Evolutionary conservation across 2,888 invertebrate species (phyloP), one percentile per base, ranked within the genome.

Genomic region (Aphodius sticticus): DNA sequence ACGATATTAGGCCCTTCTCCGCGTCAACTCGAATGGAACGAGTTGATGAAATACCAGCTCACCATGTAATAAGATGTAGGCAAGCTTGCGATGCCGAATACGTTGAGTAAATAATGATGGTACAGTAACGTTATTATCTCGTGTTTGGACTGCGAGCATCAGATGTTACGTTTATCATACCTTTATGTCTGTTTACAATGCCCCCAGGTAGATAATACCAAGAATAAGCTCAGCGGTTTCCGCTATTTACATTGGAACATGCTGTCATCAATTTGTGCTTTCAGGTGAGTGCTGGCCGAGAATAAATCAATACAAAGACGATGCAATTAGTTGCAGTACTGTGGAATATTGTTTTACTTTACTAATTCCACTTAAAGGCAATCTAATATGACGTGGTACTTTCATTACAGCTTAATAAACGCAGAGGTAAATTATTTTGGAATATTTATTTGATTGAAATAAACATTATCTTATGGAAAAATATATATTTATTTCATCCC

Each of bases 131-230:
- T 53, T 53, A 53, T 53, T 53, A 53, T 53, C 9, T 53, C 53
- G 12, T 53, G 53, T 53, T 53, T 53, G 53, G 53, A 53, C 53
- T 53, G 12, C 53, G 53, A 53, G 53, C 9, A 53, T 7, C 53
- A 53, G 53, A 53, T 53, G 53, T 53, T 2, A 53, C 53, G 53
- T 53, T 53, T 53, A 53, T 53, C 53, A 53, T 53, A 53, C 53
- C 53, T 53, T 53, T 53, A 53, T 53, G 53, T 53, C 53, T 53
- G 53, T 53, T 53, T 53, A 53, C 53, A 53, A 53, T 53, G 53
- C 53, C 53, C 53, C 53, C 53, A 53, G 53, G 12, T 5, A 53
- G 53, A 53, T 53, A 53, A 53, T 38, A 12, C 3, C 9, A 53
- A 53, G 53, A 53, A 53, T 53, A 53, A 53, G 53, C 53, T 53